Base-by-base conservation (phyloP, 2,113 vertebrate species). In the Myrmophylax atrothorax region DNA sequence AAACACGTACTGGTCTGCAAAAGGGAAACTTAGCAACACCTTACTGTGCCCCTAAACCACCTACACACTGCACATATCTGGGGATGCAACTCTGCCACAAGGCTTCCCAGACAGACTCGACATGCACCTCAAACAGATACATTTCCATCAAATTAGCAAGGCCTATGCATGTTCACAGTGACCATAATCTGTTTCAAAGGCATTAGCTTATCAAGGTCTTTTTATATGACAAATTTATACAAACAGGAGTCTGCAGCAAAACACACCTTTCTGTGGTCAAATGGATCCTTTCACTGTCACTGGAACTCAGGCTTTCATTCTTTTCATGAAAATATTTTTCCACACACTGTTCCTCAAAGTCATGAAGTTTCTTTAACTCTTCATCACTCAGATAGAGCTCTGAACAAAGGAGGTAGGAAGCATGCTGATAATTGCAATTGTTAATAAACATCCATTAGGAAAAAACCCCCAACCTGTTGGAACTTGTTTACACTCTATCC, bases 331-430 rank as follows among this genome's bases (percentile, higher is more conserved):
- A 98, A 96, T 99, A 99, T 12, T 97, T 97, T 87, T 98, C 96
- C 17, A 99, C 98, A 96, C 99, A 99, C 84, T 98, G 98, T 90
- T 99, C 99, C 91, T 99, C 99, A 87, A 99, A 99, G 92, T 99
- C 99, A 77, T 99, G 98, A 35, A 99, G 98, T 66, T 98, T 99
- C 96, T 99, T 99, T 53, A 98, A 93, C 82, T 99, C 99, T 29
- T 99, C 98, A 12, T 97, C 98, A 92, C 98, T 99, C 78, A 99
- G 94, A 84, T 98, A 98, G 44, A 99, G 98, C 86, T 99, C 99
- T 99, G 79, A 70, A 79, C 49, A 97, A 92, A 93, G 31, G 33
- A 95, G 17, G 50, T 1, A 67, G 46, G 14, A 66, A 82, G 14
- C 8, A 49, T 29, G 49, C 3, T 70, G 18, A 77, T 23, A 79